Percentiles rank a stretch among this genome's conserved stretches.
These are phyloP conservation scores for Cichladusa arquata DNA, from an alignment of 2,113 vertebrate genomes.

Conservation along the genomic window DNA sequence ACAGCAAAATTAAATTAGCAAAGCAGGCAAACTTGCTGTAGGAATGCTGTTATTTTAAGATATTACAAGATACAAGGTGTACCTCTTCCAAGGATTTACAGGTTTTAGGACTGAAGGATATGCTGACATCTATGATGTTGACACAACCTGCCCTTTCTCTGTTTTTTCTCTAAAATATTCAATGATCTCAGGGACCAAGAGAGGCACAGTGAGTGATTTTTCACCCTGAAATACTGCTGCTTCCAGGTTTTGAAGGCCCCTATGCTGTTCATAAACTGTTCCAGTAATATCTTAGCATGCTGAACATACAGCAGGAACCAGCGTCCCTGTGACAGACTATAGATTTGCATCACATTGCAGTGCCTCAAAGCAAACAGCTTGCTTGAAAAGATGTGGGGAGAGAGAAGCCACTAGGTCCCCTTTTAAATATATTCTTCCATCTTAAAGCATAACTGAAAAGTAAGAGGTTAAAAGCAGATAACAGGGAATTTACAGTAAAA, in stretches of 20 bases:
- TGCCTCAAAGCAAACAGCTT: background rate
- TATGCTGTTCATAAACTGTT: background rate
- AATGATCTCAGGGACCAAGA: background rate
- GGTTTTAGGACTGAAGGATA: background rate
- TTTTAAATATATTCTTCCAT: background rate
- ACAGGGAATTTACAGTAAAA: background rate
- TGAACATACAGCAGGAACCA: background rate
- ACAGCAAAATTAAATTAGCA: background rate
- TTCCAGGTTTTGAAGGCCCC: background rate
- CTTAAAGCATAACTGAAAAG: background rate
- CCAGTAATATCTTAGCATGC: background rate
- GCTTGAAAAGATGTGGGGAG: background rate
- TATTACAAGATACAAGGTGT: background rate
- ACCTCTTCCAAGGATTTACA: background rate
- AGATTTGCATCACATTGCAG: background rate
- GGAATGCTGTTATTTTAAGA: background rate
- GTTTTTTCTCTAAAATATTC: background rate
- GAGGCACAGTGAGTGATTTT: background rate
- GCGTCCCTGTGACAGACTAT: background rate
- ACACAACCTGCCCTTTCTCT: background rate
- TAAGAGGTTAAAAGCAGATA: background rate
- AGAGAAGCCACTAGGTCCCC: background rate
- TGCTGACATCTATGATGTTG: background rate
- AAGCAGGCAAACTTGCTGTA: background rate
- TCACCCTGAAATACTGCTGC: background rate